These are phyloP conservation scores for Caerostris extrusa DNA, from an alignment of 1,140 invertebrate species.

Conservation along the genomic window DNA sequence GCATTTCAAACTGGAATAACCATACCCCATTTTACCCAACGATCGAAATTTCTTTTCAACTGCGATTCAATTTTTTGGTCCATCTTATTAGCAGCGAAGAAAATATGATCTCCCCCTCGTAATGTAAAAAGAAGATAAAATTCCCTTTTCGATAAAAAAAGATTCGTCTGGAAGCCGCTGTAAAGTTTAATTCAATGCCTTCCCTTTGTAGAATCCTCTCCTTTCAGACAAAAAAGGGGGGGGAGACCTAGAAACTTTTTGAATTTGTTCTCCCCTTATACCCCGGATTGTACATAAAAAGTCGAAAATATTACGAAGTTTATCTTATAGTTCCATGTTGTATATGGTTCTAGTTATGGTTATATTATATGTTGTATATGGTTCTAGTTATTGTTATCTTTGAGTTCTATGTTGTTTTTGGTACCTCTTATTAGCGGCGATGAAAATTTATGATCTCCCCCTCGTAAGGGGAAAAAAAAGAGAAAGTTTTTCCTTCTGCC, in stretches of 20 bases:
- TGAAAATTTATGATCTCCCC: not conserved
- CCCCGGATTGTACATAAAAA: not conserved
- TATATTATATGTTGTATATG: too few species aligned
- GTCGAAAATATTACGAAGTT: not conserved
- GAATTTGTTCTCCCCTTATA: not conserved
- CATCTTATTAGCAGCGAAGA: not conserved
- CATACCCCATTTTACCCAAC: not conserved
- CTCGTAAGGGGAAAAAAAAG: not conserved
- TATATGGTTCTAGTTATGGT: too few species aligned
- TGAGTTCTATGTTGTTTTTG: too few species aligned
- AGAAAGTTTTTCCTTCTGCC: conserved; percentile 13
- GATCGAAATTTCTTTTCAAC: conserved; percentile 19
- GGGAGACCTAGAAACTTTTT: not conserved
- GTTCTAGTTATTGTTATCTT: too few species aligned
- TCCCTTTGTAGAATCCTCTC: too few species aligned
- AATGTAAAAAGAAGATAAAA: not conserved
- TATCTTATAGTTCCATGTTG: too few species aligned
- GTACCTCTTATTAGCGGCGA: not conserved
- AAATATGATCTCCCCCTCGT: not conserved
- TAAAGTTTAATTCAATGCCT: conserved; percentile 15
- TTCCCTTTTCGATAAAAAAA: not conserved
- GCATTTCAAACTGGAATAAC: conserved; percentile 23
- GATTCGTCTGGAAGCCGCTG: not conserved
- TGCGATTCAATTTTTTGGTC: conserved; percentile 8
- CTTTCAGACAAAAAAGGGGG: not conserved